Percentiles rank a stretch among this genome's conserved stretches.
phyloP scores from a whole-genome alignment of 35 echinoderm and acorn worm genomes.

The Amphiura filiformis region DNA sequence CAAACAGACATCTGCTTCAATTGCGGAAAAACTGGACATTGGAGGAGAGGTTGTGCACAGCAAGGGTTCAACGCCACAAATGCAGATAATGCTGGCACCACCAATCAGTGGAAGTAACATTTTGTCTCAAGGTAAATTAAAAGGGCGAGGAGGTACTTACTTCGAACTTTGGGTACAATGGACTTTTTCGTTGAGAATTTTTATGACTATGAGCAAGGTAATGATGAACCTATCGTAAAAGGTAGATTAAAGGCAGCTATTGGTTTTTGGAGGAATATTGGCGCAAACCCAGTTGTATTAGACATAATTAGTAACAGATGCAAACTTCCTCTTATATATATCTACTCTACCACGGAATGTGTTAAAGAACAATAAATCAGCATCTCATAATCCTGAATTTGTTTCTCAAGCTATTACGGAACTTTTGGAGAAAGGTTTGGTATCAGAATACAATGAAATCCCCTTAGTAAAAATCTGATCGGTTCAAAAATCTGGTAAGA shows the following conservation, averaged over 20 bases:
- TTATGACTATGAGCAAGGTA: slow-evolving; percentile 39
- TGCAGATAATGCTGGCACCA: not conserved
- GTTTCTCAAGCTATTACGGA: not conserved
- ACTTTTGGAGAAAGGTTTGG: not conserved
- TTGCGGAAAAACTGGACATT: too few species aligned
- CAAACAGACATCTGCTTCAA: too few species aligned
- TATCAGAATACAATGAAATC: not conserved
- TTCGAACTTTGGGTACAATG: not conserved
- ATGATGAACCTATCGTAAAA: slow-evolving; percentile 9
- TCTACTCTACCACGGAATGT: not conserved
- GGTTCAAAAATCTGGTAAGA: slow-evolving; percentile 7
- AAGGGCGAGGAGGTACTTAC: too few species aligned
- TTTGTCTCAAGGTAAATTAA: too few species aligned
- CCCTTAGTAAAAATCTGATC: not conserved
- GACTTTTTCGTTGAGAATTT: slow-evolving; percentile 22
- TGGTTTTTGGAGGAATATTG: slow-evolving; percentile 21
- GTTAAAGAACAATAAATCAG: slow-evolving; percentile 2
- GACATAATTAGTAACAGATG: slow-evolving; percentile 19
- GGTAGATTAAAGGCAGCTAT: slow-evolving; percentile 20
- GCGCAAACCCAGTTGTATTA: slow-evolving; percentile 18
- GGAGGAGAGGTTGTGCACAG: too few species aligned
- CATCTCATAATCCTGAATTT: not conserved
- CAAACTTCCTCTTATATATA: slow-evolving; percentile 28
- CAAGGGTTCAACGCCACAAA: too few species aligned
- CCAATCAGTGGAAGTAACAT: too few species aligned